phyloP scores from a whole-genome alignment of 64 coral and sea anemone species.

The Montipora foliosa region DNA sequence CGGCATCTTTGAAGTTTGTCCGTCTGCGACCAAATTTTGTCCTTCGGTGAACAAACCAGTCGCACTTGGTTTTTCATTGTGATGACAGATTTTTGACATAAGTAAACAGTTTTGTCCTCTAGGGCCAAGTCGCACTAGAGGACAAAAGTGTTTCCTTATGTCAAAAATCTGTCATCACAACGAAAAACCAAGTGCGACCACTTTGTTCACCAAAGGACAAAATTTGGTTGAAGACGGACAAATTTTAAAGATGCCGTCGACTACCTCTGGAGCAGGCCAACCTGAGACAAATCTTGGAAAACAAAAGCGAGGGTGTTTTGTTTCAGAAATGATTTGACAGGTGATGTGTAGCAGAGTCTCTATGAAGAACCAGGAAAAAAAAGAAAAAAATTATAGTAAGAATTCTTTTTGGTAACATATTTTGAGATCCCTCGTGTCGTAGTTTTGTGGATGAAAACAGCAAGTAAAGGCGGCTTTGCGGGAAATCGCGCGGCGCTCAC shows the following conservation, averaged over 20 bases:
- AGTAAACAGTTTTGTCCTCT: too few species aligned
- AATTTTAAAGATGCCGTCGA: conserved; percentile 19
- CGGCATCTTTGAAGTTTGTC: too few species aligned
- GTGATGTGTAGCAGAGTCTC: conserved; percentile 30
- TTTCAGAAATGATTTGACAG: conserved; percentile 20
- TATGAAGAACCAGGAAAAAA: neutral
- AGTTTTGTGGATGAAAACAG: too few species aligned
- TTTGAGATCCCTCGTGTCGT: too few species aligned
- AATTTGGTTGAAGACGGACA: conserved; percentile 20
- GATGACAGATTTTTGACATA: too few species aligned
- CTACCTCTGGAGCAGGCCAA: conserved; percentile 31
- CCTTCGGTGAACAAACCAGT: too few species aligned
- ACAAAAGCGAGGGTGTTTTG: conserved; percentile 27
- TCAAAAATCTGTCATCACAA: conserved; percentile 64
- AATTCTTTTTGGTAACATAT: too few species aligned
- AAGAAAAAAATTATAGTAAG: too few species aligned
- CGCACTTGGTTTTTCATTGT: too few species aligned
- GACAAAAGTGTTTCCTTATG: conserved; percentile 19
- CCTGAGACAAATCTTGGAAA: conserved; percentile 28
- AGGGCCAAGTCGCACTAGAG: neutral
- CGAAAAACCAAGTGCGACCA: conserved; percentile 61
- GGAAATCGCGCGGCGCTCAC: too few species aligned
- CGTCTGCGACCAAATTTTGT: too few species aligned
- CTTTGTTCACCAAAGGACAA: conserved; percentile 43
- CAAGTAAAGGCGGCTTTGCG: too few species aligned